Evolutionary conservation across 2,113 vertebrate species (phyloP), one percentile per base, ranked within the genome.

Genomic region (Ifrita kowaldi): DNA sequence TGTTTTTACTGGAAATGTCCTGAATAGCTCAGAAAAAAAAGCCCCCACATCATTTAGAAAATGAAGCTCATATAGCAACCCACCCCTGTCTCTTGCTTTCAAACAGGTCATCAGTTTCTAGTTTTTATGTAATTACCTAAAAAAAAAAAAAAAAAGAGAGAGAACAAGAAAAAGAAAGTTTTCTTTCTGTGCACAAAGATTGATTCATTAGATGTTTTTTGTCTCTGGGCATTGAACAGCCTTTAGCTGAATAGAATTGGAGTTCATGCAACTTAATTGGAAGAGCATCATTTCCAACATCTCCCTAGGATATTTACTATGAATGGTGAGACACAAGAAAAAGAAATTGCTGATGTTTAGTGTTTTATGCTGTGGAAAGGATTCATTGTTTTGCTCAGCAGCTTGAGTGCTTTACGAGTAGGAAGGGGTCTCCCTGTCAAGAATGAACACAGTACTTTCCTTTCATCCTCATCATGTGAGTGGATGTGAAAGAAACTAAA

Each of bases 161-260:
- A 53, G 4, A 4, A 46, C 8, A 44, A 41, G 6, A 20, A 55
- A 78, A 79, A 41, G 14, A 49, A n/a, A 19, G 18, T 55, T 80
- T 70, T 87, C 56, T 56, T 79, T 39, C 65, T 71, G 47, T 37
- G 44, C 57, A 90, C 63, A 85, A 92, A 76, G 78, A 71, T 76
- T 33, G 85, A 95, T 93, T 96, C 75, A 90, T 92, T 60, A 68
- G 49, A 83, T n/a, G 37, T 11, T 70, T 74, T 78, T 83, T 84
- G 52, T 75, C 57, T 92, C 70, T 63, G 89, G 63, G 57, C 69
- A 71, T 27, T 44, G 67, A 80, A 63, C 24, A 71, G 68, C n/a
- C 37, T 87, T 88, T 46, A 41, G 67, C 46, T 73, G 83, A 93
- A 92, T 26, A 27, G 67, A 80, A 27, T 17, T 60, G 53, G 39